Base-by-base conservation (phyloP, 92 coral and sea anemone genomes). In the Phenganax marumi region DNA sequence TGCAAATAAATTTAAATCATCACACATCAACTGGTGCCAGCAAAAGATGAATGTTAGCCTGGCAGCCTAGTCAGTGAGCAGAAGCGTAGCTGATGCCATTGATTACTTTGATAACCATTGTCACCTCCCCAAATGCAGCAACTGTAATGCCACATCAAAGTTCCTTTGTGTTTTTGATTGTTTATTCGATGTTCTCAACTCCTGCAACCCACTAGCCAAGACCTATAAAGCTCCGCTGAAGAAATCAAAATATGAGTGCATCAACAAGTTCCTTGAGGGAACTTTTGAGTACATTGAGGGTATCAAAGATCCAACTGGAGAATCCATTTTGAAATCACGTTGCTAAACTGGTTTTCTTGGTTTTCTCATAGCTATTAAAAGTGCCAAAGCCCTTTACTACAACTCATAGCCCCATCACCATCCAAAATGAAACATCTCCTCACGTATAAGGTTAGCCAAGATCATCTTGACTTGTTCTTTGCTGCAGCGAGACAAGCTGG, bases 141-240 rank as follows among this genome's bases (percentile, higher is more conserved):
- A 8, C 16, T 52, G 51, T 11, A 10, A 56, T 23, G 64, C 81
- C 54, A 76, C 81, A 54, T 54, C 68, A 8, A 23, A 54, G 17
- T 76, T 76, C 24, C 81, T 54, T 50, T 68, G 68, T 50, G 50
- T 76, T 39, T 76, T 76, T 33, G 68, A 76, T 62, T 68, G 68
- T 12, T 56, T 76, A 22, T 76, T 76, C 7, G 81, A 76, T 46
- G 1, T 75, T 17, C 33, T 75, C 14, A 75, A 75, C 12, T 52
- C 63, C 17, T 2, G 49, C 12, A 56, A 76, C 52, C 81, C 81
- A 12, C 18, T 76, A 8, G 81, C 63, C 50, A 55, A 43, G 43
- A 33, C 25, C 23, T 76, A 76, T 18, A 76, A 76, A 56, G 81
- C 81, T 10, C 68, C 68, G 22, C n/a, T 76, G 18, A 46, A 68